Evolutionary conservation across 2,113 vertebrate genomes (phyloP).

Genomic region (Agapornis roseicollis): DNA sequence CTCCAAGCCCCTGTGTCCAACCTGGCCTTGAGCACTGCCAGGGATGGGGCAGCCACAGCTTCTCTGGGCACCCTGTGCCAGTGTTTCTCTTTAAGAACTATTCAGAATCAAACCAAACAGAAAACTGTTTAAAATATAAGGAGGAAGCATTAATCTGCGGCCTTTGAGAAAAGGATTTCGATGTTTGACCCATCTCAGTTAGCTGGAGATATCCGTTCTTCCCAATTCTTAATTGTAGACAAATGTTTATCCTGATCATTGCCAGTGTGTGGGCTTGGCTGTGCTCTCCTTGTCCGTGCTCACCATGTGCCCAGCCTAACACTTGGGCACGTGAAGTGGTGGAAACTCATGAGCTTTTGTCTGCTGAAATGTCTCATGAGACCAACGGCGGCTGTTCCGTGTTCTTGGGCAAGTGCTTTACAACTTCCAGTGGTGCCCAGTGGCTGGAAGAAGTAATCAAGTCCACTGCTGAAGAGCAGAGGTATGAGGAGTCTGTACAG

Average conservation of each 20-base stretch:
- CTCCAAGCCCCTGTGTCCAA: background rate
- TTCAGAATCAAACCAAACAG: background rate
- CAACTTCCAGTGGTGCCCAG: background rate
- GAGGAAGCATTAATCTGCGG: background rate
- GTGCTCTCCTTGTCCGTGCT: background rate
- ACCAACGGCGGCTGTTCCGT: background rate
- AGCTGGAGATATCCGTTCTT: background rate
- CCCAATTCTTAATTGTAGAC: background rate
- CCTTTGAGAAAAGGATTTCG: background rate
- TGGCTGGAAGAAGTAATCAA: background rate
- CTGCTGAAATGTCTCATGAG: background rate
- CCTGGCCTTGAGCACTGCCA: background rate
- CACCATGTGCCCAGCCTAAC: too few relatives aligned
- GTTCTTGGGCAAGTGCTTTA: background rate
- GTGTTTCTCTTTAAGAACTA: background rate
- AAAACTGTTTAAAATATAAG: background rate
- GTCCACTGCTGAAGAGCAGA: background rate
- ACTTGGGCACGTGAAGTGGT: background rate
- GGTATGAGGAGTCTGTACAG: background rate
- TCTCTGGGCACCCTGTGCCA: background rate
- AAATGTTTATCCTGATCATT: background rate
- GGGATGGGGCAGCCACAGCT: background rate
- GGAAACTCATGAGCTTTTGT: background rate
- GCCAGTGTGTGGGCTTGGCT: rapidly evolving
- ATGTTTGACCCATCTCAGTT: background rate